Base-by-base conservation (phyloP, 2,888 invertebrate genomes). In the Andrena minutula region DNA sequence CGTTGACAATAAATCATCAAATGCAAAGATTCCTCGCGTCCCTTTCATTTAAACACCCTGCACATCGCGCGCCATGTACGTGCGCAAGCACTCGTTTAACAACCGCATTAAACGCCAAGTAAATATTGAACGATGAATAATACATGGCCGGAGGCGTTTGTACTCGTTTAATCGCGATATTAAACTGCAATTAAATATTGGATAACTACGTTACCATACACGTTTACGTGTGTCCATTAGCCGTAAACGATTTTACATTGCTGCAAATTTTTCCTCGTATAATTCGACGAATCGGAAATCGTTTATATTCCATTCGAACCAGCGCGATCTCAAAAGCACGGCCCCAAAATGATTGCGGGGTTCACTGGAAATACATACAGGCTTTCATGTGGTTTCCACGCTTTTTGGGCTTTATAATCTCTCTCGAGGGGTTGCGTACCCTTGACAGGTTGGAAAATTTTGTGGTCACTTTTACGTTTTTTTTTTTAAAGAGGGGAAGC, bases 91-190 rank as follows among this genome's bases (percentile, higher is more conserved):
- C 58, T 68, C 56, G 65, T 79, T 79, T 58, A 35, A 49, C 23
- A 56, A 56, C 28, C 63, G 10, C 56, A 60, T 51, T 74, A 74
- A 79, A 79, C 26, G 58, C 41, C 73, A 60, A 35, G 73, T 79
- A 74, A 74, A 74, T 79, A 80, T 80, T 70, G 60, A 74, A 53
- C 61, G 49, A 63, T 71, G 80, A 80, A 80, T 82, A 80, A 82
- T 75, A 35, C 70, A 75, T 65, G 12, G n/a, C 30, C 53, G 3
- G 20, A 16, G 32, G 41, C 41, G 51, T 26, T 12, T 16, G 65
- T 28, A 64, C 47, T 64, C 65, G 28, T 73, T 70, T 70, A 80
- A 64, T 81, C 80, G 41, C 69, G 41, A 79, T 70, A 65, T 74
- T 81, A 65, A 79, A 63, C 69, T 35, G 66, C 30, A 65, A 56